Conservation (phyloP, 2,797 vertebrate genomes). For the Odontamblyopus rebecca region DNA sequence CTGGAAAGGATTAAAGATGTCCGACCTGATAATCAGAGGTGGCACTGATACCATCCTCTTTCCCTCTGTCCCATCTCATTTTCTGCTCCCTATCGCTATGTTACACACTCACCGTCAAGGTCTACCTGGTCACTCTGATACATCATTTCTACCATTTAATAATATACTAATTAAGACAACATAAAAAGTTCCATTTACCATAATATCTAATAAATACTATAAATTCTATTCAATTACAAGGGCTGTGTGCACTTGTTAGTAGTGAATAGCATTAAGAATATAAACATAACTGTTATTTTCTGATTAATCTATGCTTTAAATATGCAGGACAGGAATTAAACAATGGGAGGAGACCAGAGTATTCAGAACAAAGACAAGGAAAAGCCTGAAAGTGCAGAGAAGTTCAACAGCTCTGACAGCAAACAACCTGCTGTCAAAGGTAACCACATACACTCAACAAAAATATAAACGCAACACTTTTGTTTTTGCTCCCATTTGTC, state of each 20-base stretch:
- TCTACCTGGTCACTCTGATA: not conserved
- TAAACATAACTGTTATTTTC: not conserved
- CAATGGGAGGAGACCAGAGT: conserved; percentile 69
- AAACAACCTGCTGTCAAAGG: conserved; percentile 29
- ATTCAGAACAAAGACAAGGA: conserved; percentile 26
- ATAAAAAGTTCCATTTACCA: not conserved
- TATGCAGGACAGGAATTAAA: conserved; percentile 10
- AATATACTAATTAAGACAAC: no score
- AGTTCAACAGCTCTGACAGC: not conserved
- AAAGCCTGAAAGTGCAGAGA: conserved; percentile 1
- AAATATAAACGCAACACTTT: no score
- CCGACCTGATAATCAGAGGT: conserved; percentile 30
- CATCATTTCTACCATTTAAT: not conserved
- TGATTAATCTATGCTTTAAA: not conserved
- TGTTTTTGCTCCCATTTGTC: no score
- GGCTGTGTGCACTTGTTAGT: not conserved
- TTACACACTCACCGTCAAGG: conserved; percentile 6
- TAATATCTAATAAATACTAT: not conserved
- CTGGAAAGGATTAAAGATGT: conserved; percentile 47
- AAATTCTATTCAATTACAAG: not conserved
- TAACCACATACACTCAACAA: no score
- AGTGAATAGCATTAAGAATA: not conserved
- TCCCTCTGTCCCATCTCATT: conserved; percentile 8
- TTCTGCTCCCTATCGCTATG: not conserved
- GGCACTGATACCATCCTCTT: conserved; percentile 9